A percentile compares a stretch with the other conserved stretches of the same genome.
phyloP scores from a whole-genome alignment of 2,888 invertebrate species.

The Megalurothrips usitatus region DNA sequence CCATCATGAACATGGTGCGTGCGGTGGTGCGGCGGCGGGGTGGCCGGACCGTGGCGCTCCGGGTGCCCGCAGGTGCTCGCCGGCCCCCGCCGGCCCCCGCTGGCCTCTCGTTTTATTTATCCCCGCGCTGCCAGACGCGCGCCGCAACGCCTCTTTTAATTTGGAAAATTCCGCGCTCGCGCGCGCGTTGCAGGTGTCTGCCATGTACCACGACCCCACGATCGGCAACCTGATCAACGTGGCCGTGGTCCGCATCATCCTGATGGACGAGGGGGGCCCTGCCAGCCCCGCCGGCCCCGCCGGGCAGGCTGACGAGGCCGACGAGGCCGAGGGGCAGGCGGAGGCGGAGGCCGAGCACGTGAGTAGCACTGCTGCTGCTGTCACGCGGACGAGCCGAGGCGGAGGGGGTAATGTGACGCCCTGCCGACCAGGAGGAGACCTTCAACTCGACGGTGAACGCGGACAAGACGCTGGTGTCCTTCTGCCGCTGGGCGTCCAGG shows the following conservation, averaged over 20 bases:
- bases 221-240: slow-evolving; percentile 88
- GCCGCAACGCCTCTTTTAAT: no score
- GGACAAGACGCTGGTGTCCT: slow-evolving; percentile 74
- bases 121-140: no score
- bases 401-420: background rate
- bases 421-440: background rate
- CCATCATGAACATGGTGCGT: slow-evolving; percentile 86
- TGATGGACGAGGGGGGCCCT: slow-evolving; percentile 60
- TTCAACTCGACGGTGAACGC: slow-evolving; percentile 69
- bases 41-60: no score
- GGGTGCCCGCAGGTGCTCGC: no score
- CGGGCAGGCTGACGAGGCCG: no score
- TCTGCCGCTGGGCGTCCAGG: slow-evolving; percentile 77
- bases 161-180: no score
- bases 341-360: background rate
- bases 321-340: background rate
- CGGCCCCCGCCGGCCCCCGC: no score
- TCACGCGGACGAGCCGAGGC: background rate
- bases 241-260: slow-evolving; percentile 78
- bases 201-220: slow-evolving; percentile 78
- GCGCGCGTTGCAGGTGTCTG: slow-evolving; percentile 55
- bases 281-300: no score
- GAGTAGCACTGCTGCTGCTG: background rate
- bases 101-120: no score
- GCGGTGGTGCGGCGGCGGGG: background rate